Percentiles rank a stretch among this genome's conserved stretches.
These are phyloP conservation scores for Apoda limacodes DNA, from an alignment of 2,888 invertebrate genomes.

Conservation along the genomic window DNA sequence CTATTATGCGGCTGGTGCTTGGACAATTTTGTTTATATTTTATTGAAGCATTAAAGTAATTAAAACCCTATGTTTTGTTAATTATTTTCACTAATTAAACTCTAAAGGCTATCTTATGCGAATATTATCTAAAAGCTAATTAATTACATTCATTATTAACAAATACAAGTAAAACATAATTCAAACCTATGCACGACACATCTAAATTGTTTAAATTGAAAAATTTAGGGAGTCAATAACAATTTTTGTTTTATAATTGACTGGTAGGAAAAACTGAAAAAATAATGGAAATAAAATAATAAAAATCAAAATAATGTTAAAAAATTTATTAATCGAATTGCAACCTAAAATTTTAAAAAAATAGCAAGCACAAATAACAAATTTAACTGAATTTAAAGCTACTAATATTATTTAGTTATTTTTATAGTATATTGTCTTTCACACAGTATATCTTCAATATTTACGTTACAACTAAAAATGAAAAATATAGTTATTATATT, in stretches of 20 bases:
- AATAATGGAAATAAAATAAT: constrained; percentile 12
- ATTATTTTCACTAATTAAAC: no score
- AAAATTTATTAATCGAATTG: no score
- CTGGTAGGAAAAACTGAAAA: constrained; percentile 46
- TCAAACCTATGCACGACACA: no score
- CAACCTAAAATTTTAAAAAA: constrained; percentile 22
- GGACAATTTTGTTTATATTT: no score
- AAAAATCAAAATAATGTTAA: constrained; percentile 17
- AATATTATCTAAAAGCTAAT: no score
- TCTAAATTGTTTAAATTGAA: constrained; percentile 61
- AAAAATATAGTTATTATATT: no score
- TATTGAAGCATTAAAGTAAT: no score
- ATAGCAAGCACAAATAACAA: constrained; percentile 19
- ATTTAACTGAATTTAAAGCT: constrained; percentile 8
- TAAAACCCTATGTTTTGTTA: no score
- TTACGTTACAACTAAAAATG: constrained; percentile 21
- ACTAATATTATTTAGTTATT: constrained; percentile 20
- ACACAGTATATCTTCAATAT: constrained; percentile 33
- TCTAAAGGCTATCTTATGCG: no score
- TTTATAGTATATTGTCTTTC: constrained; percentile 41
- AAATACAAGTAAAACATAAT: no score
- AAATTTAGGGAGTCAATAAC: constrained; percentile 66
- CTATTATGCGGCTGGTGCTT: no score
- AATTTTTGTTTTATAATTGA: constrained; percentile 39
- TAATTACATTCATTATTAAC: no score